Evolutionary conservation across 2,888 invertebrate genomes (phyloP), one percentile per base, ranked within the genome.

Genomic region (Drosophila peninsularis): DNA sequence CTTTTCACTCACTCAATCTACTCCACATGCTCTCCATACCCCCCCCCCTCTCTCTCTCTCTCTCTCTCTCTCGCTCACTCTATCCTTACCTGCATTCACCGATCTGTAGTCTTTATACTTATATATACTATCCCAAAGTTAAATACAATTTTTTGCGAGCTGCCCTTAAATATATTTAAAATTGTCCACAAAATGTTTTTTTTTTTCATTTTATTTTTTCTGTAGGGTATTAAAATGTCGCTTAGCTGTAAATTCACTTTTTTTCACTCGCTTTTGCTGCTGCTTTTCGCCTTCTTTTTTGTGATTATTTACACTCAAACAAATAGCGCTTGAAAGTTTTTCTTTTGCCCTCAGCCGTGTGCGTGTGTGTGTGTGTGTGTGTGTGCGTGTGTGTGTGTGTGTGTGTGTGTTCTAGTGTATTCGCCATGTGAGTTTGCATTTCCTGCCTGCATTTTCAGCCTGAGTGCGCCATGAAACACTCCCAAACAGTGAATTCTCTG

Each of bases 221-320:
- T 9, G 32, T 36, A 73, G 73, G 24, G 73, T 53, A 73, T 73
- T 37, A 37, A 53, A 39, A n/a, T 9, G 54, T 50, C 74, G 74
- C 58, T 70, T 21, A 45, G 17, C 21, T 32, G 24, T 42, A 58
- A 19, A 44, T 30, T 11, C 1, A 17, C 44, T 53, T 37, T 42
- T 34, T 37, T 24, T 54, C 9, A 11, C 50, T 56, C 32, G 11
- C 39, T 10, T 36, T 36, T 44, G 42, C 65, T 39, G 56, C 53
- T 68, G 50, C 68, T 67, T 63, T 30, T 9, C n/a, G 37, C 7
- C 14, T 41, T 21, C 78, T 78, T 37, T 55, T 34, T 41, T 42
- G 76, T 80, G 83, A 86, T 86, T 84, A 83, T 86, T 86, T 84
- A 84, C 86, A 86, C 81, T 81, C 86, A 86, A 84, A 84, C 83